A percentile compares a stretch with the other conserved stretches of the same genome.
Conservation (phyloP, 1,140 invertebrate genomes). For the Bradynema listronoti region DNA sequence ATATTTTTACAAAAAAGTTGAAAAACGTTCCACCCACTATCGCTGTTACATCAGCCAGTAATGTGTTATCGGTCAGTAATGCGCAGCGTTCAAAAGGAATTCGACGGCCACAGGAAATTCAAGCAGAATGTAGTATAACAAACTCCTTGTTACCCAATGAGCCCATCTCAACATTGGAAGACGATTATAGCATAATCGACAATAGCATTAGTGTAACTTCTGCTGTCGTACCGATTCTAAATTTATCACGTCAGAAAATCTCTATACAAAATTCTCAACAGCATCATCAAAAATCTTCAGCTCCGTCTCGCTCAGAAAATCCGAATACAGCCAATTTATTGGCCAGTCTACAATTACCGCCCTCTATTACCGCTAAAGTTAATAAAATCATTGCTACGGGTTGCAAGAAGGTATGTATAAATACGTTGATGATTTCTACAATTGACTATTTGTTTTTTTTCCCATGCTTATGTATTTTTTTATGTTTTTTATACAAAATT, state of each 20-base stretch:
- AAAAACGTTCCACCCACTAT: slow-evolving; percentile 24
- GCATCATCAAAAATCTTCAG: slow-evolving; percentile 14
- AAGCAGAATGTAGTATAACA: slow-evolving; percentile 11
- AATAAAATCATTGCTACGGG: slow-evolving; percentile 50
- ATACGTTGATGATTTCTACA: slow-evolving; percentile 5
- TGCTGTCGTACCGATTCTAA: slow-evolving; percentile 20
- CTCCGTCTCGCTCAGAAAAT: slow-evolving; percentile 9
- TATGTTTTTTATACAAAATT: no score
- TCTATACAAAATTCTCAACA: background rate
- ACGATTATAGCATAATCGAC: slow-evolving; percentile 6
- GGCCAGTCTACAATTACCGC: slow-evolving; percentile 44
- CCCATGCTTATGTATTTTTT: no score
- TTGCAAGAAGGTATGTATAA: background rate
- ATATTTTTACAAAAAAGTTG: slow-evolving; percentile 4
- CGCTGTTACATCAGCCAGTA: background rate
- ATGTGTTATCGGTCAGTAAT: no score
- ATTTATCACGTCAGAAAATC: slow-evolving; percentile 17
- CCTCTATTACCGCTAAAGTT: slow-evolving; percentile 55
- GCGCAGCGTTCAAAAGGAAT: no score
- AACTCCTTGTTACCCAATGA: slow-evolving; percentile 11
- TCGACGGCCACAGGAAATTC: slow-evolving; percentile 10
- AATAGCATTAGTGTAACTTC: no score
- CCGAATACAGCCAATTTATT: slow-evolving; percentile 28
- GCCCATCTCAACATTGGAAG: slow-evolving; percentile 1
- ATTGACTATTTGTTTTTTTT: no score